phyloP scores from a whole-genome alignment of 2,797 vertebrate species.

The Galaxias olidus region DNA sequence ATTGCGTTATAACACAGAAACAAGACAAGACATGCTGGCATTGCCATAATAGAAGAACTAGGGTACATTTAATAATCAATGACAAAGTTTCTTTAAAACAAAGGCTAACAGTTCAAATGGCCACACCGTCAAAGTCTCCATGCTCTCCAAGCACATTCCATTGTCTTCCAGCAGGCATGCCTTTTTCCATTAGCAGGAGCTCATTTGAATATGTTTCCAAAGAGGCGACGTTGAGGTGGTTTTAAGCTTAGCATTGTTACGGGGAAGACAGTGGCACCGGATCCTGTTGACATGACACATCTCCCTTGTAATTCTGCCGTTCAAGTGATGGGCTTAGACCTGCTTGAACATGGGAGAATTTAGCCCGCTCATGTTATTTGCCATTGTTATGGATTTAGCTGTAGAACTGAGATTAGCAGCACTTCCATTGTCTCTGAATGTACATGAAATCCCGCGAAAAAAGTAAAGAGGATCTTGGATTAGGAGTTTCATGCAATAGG shows the following conservation, averaged over 20 bases:
- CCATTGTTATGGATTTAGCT: conserved; percentile 84
- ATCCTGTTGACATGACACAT: conserved; percentile 73
- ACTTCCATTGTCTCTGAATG: conserved; percentile 78
- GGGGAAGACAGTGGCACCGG: conserved; percentile 64
- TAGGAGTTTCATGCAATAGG: conserved; percentile 71
- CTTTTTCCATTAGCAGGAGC: conserved; percentile 70
- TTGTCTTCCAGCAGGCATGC: conserved; percentile 64
- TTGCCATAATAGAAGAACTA: too few relatives aligned
- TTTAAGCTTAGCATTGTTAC: conserved; percentile 74
- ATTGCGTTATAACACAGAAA: too few relatives aligned
- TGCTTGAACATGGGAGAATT: conserved; percentile 71
- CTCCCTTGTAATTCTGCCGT: conserved; percentile 77
- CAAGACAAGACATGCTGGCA: too few relatives aligned
- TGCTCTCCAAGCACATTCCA: conserved; percentile 60
- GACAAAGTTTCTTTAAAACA: conserved; percentile 25
- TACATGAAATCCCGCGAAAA: conserved; percentile 80
- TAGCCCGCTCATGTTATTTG: conserved; percentile 74
- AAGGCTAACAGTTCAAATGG: conserved; percentile 43
- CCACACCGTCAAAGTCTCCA: conserved; percentile 26
- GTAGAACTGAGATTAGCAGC: conserved; percentile 81
- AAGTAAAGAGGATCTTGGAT: conserved; percentile 83
- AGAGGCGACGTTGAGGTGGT: conserved; percentile 57
- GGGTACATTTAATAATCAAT: too few relatives aligned
- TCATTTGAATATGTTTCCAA: conserved; percentile 64
- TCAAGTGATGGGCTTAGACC: conserved; percentile 78